Conservation (phyloP, 2,888 invertebrate genomes). For the Drosophila limbata region DNA sequence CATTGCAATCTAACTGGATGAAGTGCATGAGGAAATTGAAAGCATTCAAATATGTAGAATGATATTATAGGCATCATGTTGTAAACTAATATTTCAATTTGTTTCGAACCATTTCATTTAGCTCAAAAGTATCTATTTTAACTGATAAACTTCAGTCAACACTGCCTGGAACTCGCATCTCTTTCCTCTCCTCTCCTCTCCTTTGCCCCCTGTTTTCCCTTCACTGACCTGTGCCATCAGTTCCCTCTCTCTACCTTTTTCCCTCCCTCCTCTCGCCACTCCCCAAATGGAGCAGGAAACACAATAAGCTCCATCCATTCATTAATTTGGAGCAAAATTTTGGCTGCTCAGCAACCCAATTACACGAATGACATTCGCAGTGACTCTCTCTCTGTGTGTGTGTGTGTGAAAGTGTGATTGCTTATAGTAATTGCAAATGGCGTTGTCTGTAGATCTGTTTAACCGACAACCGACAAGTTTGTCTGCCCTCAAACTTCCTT, state of each 20-base stretch:
- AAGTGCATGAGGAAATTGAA: too few relatives aligned
- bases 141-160: neutral
- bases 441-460: slow-evolving; percentile 37
- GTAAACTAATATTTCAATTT: neutral
- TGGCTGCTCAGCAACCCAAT: slow-evolving; percentile 64
- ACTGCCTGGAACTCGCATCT: neutral
- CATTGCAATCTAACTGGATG: too few relatives aligned
- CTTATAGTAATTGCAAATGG: slow-evolving; percentile 53
- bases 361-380: slow-evolving; percentile 73
- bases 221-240: neutral
- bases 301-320: slow-evolving; percentile 29
- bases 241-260: too few relatives aligned
- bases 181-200: neutral
- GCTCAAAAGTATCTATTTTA: neutral
- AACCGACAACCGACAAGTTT: slow-evolving; percentile 32
- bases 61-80: too few relatives aligned
- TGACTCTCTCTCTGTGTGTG: neutral
- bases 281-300: slow-evolving; percentile 7
- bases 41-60: too few relatives aligned
- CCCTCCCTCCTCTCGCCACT: neutral
- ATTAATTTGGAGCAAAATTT: slow-evolving; percentile 29
- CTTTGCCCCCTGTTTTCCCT: neutral
- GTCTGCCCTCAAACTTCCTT: slow-evolving; percentile 12
- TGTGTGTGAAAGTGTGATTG: slow-evolving; percentile 14
- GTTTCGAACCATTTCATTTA: neutral